phyloP scores from a whole-genome alignment of 2,888 invertebrate species.

The Stenoptilia bipunctidactyla region DNA sequence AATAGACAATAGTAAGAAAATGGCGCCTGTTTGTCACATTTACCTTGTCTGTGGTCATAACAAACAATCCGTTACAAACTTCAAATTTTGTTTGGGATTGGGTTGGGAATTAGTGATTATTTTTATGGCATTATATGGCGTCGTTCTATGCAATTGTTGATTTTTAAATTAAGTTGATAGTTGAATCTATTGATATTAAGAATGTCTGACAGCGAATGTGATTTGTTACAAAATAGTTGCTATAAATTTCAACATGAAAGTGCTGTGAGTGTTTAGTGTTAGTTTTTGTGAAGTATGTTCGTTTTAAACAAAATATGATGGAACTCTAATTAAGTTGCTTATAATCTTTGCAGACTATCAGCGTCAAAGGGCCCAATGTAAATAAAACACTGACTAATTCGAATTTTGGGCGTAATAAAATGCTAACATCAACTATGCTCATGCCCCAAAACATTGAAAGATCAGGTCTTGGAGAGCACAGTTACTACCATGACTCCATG shows the following conservation, averaged over 20 bases:
- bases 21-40: too few relatives aligned
- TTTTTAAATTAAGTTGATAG: background rate
- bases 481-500: conserved; percentile 29
- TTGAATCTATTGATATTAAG: conserved; percentile 4
- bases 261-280: conserved; percentile 26
- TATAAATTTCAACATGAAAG: conserved; percentile 30
- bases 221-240: conserved; percentile 26
- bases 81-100: too few relatives aligned
- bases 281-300: too few relatives aligned
- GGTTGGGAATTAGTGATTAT: too few relatives aligned
- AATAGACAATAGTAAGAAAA: too few relatives aligned
- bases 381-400: conserved; percentile 19
- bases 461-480: conserved; percentile 23
- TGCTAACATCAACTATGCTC: conserved; percentile 29
- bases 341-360: conserved; percentile 29
- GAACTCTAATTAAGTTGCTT: background rate
- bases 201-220: conserved; percentile 38
- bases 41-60: too few relatives aligned
- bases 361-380: conserved; percentile 33
- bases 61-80: too few relatives aligned
- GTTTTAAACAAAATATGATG: too few relatives aligned
- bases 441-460: conserved; percentile 28
- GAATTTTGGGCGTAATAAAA: conserved; percentile 20
- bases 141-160: background rate
- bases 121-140: too few relatives aligned